Percentiles rank a stretch among this genome's conserved stretches.
These are phyloP conservation scores for Gnathonemus echidnorhynchus DNA, from an alignment of 2,113 vertebrate genomes.

Conservation along the genomic window DNA sequence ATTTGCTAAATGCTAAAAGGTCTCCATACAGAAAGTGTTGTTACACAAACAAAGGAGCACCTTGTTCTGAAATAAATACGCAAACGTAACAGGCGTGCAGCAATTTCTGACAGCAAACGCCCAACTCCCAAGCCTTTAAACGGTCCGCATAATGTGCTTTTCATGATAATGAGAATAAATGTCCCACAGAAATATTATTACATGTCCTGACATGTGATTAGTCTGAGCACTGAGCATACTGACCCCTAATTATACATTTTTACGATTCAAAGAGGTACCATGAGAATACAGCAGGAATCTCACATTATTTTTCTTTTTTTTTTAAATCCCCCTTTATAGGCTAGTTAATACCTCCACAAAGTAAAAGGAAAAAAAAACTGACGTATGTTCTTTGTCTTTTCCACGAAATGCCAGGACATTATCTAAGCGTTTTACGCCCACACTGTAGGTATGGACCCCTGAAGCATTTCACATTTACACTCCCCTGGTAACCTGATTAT, in stretches of 20 bases:
- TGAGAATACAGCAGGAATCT: constrained; percentile 9
- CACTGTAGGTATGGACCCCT: background rate
- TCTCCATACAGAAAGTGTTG: background rate
- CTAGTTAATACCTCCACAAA: background rate
- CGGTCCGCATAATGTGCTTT: background rate
- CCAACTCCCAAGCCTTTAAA: background rate
- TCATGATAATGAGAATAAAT: constrained; percentile 1
- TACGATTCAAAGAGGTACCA: constrained; percentile 7
- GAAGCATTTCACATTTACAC: background rate
- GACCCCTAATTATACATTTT: constrained; percentile 5
- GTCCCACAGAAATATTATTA: constrained; percentile 6
- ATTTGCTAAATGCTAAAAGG: constrained; percentile 5
- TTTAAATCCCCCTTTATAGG: constrained; percentile 64
- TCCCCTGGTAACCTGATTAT: background rate
- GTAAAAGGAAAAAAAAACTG: background rate
- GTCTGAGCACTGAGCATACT: background rate
- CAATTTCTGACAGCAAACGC: constrained; percentile 1
- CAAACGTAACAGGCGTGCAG: background rate
- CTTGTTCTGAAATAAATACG: background rate
- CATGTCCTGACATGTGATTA: constrained; percentile 7
- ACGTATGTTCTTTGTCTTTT: background rate
- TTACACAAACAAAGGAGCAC: background rate
- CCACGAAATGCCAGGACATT: background rate
- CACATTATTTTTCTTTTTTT: constrained; percentile 64
- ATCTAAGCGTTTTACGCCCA: background rate